phyloP scores from a whole-genome alignment of 2,113 vertebrate genomes.

The Microtus pennsylvanicus region DNA sequence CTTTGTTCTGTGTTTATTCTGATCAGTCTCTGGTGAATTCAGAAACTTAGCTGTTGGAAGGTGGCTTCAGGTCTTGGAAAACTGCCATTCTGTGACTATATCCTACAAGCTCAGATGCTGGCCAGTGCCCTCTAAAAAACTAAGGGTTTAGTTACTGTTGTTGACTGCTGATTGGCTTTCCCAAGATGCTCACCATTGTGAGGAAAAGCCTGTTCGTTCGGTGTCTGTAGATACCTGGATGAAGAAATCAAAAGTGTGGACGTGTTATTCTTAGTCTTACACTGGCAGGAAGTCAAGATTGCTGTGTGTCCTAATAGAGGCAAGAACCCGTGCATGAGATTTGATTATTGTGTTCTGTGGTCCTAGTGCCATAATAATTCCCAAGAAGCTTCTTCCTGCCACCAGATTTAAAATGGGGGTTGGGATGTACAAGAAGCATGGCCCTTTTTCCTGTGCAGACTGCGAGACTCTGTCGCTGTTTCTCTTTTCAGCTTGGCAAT shows the following conservation, averaged over 20 bases:
- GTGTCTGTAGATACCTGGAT: conserved; percentile 33
- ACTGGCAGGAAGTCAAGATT: conserved; percentile 79
- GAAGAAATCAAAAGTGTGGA: conserved; percentile 2
- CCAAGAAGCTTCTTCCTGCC: conserved; percentile 72
- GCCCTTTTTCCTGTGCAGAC: conserved; percentile 80
- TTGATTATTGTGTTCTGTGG: conserved; percentile 74
- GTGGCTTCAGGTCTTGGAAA: background rate
- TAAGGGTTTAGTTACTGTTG: background rate
- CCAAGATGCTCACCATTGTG: background rate
- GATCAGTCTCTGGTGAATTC: background rate
- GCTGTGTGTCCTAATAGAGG: conserved; percentile 68
- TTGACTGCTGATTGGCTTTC: conserved; percentile 39
- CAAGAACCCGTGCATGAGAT: conserved; percentile 78
- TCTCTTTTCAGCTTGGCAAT: conserved; percentile 89
- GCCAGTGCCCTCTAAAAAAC: conserved; percentile 1
- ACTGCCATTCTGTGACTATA: background rate
- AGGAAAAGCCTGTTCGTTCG: background rate
- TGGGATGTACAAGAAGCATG: conserved; percentile 81
- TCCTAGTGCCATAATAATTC: conserved; percentile 70
- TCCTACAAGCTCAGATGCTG: background rate
- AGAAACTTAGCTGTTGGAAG: background rate
- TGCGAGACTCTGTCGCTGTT: conserved; percentile 85
- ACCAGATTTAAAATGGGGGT: conserved; percentile 82
- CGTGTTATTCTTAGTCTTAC: background rate
- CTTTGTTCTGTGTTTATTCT: conserved; percentile 12